A percentile compares a stretch with the other conserved stretches of the same genome.
Conservation (phyloP, 35 echinoderm and acorn worm species). For the Apostichopus japonicus region DNA sequence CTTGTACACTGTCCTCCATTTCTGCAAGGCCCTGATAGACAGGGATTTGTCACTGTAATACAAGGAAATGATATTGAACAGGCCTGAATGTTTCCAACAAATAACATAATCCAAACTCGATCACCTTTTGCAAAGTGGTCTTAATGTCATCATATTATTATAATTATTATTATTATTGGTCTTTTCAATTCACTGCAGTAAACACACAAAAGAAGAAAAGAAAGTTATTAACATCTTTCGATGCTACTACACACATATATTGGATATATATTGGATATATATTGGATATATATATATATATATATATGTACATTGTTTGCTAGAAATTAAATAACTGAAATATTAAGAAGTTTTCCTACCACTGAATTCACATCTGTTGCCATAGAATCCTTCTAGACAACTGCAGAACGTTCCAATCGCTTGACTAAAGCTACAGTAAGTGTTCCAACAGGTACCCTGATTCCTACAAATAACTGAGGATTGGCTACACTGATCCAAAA, state of each 20-base stretch:
- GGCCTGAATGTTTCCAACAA: not conserved
- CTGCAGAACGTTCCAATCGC: slow-evolving; percentile 7
- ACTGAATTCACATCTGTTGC: not conserved
- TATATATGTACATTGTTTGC: too few species aligned
- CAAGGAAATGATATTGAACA: not conserved
- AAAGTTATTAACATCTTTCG: too few species aligned
- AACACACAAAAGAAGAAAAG: too few species aligned
- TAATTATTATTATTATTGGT: too few species aligned
- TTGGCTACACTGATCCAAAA: not conserved
- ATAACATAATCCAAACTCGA: not conserved
- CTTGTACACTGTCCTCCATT: not conserved
- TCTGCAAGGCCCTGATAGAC: not conserved
- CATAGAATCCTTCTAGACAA: slow-evolving; percentile 3
- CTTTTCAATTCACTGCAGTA: too few species aligned
- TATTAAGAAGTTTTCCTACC: not conserved
- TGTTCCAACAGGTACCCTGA: not conserved
- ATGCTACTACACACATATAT: too few species aligned
- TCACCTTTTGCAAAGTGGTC: not conserved
- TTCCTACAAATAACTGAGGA: not conserved
- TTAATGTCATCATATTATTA: too few species aligned
- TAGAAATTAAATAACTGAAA: too few species aligned
- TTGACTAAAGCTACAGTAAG: slow-evolving; percentile 2
- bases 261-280: too few species aligned
- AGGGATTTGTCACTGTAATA: not conserved
- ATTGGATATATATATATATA: too few species aligned